Base-by-base conservation (phyloP, 2,797 vertebrate species). In the Aldrovandia affinis region DNA sequence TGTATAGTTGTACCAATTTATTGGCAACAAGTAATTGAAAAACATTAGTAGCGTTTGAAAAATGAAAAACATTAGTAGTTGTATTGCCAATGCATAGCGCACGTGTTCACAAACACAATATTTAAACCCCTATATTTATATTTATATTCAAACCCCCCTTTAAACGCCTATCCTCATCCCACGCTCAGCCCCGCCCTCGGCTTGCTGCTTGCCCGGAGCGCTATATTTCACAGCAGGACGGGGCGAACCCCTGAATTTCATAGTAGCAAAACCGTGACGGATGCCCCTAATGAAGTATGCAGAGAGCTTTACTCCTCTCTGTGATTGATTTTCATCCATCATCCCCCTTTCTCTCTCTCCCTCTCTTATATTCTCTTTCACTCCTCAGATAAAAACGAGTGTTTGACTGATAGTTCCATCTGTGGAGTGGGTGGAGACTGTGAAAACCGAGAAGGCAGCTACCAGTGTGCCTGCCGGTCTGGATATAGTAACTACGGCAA, bases 401-500 rank as follows among this genome's bases (percentile, higher is more conserved):
- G 95, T 44, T 0, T 0, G 0, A 3, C 81, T 0, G 81, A 20
- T 0, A 6, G 86, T 44, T 7, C 77, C 1, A 50, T 91, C 25
- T 96, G 95, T 59, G 94, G 94, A 63, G 0, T 0, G 18, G 5
- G 81, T 0, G 94, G 91, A 6, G 3, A 0, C 0, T 96, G 95
- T 82, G 0, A 0, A 10, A 95, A 96, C 77, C 0, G 0, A 0
- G 0, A 14, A 0, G 93, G 95, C 55, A 91, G 91, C 83, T 96
- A 91, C 83, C 54, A 6, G 85, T 96, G 95, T 84, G 36, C 1
- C 0, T 96, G 95, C 82, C 0, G 2, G 0, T 0, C 52, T 36
- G 94, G 95, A 68, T 93, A 88, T 90, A 95, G 89, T 47, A 95
- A 90, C 83, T 95, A 93, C 18, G 89, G 89, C 57, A 88, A 83